A percentile compares a stretch with the other conserved stretches of the same genome.
phyloP scores from a whole-genome alignment of 2,113 vertebrate genomes.

The Leucopsar rothschildi region DNA sequence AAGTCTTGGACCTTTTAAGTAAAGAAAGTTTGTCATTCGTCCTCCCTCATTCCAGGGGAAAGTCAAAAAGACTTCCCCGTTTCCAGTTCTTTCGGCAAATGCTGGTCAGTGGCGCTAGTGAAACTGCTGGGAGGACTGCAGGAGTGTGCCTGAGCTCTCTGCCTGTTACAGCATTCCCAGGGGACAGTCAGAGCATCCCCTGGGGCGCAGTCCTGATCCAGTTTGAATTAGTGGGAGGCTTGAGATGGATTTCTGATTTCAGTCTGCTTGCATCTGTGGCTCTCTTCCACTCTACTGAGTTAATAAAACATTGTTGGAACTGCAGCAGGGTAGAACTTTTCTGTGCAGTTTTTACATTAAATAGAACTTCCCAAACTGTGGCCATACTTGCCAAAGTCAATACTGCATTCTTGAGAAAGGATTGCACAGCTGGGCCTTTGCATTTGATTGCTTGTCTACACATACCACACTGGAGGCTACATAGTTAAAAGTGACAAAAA shows the following conservation, averaged over 20 bases:
- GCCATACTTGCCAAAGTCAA: constrained; percentile 25
- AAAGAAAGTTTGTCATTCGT: constrained; percentile 33
- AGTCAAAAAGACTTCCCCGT: neutral
- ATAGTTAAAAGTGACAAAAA: constrained; percentile 41
- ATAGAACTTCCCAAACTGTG: neutral
- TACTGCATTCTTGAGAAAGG: neutral
- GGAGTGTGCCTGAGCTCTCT: neutral
- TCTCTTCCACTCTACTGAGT: neutral
- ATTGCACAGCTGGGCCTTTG: constrained; percentile 17
- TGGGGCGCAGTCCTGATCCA: neutral
- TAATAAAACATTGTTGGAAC: neutral
- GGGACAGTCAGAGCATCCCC: neutral
- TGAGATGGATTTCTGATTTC: neutral
- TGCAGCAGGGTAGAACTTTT: neutral
- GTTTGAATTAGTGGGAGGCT: neutral
- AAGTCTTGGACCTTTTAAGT: constrained; percentile 29
- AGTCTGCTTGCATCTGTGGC: neutral
- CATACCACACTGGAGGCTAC: neutral
- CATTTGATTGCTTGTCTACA: neutral
- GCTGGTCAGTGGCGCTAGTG: neutral
- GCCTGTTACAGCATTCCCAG: neutral
- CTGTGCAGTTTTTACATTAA: neutral
- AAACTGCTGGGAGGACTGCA: neutral
- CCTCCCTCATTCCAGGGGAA: neutral
- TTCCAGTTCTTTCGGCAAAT: neutral